phyloP scores from a whole-genome alignment of 2,797 vertebrate species.

The Tauraco hartlaubi region DNA sequence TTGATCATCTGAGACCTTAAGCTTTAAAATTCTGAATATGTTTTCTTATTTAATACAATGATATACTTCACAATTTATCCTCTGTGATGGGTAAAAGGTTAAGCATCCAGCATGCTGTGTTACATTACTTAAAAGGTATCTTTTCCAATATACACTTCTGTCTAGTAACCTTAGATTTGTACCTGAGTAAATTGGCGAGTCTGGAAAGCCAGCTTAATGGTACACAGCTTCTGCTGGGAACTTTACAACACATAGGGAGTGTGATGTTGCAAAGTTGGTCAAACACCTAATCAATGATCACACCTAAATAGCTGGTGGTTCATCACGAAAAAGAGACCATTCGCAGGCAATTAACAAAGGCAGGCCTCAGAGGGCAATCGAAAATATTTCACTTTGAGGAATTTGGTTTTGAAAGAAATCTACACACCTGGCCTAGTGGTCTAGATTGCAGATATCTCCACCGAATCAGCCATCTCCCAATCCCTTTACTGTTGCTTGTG shows the following conservation, averaged over 20 bases:
- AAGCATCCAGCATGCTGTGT: not conserved
- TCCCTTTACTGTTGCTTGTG: not conserved
- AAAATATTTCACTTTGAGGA: not conserved
- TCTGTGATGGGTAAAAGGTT: not conserved
- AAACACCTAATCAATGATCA: not conserved
- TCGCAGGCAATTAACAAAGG: not conserved
- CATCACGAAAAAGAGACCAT: not conserved
- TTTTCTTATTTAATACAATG: not conserved
- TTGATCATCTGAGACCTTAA: not conserved
- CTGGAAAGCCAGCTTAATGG: not conserved
- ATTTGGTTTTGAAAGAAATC: not conserved
- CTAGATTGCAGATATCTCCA: not conserved
- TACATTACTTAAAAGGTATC: not conserved
- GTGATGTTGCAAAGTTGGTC: not conserved
- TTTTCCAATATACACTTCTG: not conserved
- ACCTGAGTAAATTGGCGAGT: not conserved
- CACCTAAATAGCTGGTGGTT: not conserved
- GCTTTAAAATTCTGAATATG: not conserved
- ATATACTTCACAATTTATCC: not conserved
- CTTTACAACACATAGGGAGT: not conserved
- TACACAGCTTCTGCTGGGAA: not conserved
- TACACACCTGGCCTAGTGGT: not conserved
- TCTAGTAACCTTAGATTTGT: not conserved
- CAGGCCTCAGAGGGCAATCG: fast-evolving
- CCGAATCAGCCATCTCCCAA: not conserved